These are phyloP conservation scores for Hypanus sabinus DNA, from an alignment of 2,113 vertebrate species.

Conservation along the genomic window DNA sequence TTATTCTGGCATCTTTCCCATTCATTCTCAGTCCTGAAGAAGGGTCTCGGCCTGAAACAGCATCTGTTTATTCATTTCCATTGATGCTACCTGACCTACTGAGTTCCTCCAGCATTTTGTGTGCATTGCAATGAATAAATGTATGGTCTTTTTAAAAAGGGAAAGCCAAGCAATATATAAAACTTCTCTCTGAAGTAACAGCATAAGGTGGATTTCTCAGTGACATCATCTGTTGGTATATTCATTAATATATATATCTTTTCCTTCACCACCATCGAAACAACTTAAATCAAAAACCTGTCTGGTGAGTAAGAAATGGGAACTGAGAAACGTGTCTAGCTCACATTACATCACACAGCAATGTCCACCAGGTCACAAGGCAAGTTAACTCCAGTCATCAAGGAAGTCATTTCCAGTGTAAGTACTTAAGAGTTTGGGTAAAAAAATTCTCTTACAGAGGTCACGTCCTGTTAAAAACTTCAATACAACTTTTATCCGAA, in stretches of 20 bases:
- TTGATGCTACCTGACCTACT: no score
- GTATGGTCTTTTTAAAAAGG: not conserved
- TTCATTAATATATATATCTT: not conserved
- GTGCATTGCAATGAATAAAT: not conserved
- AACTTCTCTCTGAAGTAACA: not conserved
- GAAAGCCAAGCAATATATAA: not conserved
- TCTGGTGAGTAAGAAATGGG: not conserved
- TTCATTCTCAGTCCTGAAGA: no score
- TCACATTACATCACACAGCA: constrained; percentile 5
- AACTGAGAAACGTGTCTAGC: not conserved
- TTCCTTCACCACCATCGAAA: not conserved
- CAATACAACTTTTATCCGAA: constrained; percentile 10
- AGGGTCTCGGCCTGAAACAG: no score
- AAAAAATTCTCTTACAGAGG: constrained; percentile 12
- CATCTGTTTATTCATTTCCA: no score
- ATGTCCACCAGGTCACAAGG: not conserved
- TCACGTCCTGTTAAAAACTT: constrained; percentile 18
- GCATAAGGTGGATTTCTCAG: not conserved
- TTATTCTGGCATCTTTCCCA: no score
- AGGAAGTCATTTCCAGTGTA: not conserved
- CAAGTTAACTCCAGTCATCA: not conserved
- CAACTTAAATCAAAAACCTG: not conserved
- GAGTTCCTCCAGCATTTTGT: no score
- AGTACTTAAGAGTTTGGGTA: constrained; percentile 3
- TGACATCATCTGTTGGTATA: not conserved